Conservation (phyloP, 64 coral and sea anemone species). For the Stichodactyla helianthus region DNA sequence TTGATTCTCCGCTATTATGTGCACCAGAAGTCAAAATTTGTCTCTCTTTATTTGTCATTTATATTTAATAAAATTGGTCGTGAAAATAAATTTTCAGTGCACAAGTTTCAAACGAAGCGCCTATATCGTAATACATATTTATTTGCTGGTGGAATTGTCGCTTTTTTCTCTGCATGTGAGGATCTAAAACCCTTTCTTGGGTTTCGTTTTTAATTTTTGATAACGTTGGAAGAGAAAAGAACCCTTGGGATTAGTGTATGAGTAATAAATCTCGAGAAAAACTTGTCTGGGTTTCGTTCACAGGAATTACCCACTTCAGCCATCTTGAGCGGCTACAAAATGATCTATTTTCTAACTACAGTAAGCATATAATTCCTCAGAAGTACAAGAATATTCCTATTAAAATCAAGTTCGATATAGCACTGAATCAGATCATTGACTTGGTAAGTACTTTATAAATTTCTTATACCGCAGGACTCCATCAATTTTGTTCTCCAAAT, state of each 20-base stretch:
- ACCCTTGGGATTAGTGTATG: background rate
- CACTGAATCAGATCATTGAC: slow-evolving; percentile 89
- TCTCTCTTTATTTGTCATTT: background rate
- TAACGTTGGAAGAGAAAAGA: background rate
- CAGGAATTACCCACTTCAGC: slow-evolving; percentile 41
- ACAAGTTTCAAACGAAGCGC: background rate
- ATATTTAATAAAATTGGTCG: background rate
- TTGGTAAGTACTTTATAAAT: slow-evolving; percentile 54
- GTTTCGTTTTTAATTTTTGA: slow-evolving; percentile 1
- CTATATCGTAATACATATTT: background rate
- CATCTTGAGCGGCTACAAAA: slow-evolving; percentile 58
- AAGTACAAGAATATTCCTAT: slow-evolving; percentile 59
- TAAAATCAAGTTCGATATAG: slow-evolving; percentile 74
- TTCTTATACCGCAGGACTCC: background rate
- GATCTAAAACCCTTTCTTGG: background rate
- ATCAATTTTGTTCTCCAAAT: background rate
- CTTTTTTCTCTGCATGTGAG: background rate
- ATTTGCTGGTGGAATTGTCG: background rate
- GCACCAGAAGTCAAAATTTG: background rate
- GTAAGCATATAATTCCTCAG: slow-evolving; percentile 82
- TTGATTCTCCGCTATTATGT: background rate
- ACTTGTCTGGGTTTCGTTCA: background rate
- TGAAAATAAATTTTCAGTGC: background rate
- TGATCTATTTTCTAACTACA: slow-evolving; percentile 72
- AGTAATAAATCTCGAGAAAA: background rate